Evolutionary conservation across 1,140 invertebrate species (phyloP).

Genomic region (Aphidius ervi): DNA sequence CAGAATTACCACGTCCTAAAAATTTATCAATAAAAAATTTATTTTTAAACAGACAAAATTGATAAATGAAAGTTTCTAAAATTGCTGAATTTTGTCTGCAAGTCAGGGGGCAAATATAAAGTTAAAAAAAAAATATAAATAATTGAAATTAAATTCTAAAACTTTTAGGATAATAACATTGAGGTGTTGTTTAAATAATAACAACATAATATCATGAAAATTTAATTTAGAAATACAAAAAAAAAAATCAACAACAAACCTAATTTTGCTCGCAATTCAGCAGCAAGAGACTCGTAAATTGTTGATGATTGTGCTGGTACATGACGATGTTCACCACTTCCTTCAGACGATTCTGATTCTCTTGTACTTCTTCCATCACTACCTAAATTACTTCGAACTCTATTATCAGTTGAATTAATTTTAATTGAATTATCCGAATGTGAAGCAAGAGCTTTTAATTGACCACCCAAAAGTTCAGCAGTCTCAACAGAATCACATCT

Average conservation of each 20-base stretch:
- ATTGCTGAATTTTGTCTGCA: no score
- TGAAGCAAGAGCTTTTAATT: conserved; percentile 77
- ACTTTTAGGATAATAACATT: no score
- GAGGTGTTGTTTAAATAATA: no score
- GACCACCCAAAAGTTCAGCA: conserved; percentile 76
- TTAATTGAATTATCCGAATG: conserved; percentile 84
- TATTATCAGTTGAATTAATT: conserved; percentile 60
- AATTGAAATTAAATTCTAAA: no score
- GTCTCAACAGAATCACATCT: conserved; percentile 90
- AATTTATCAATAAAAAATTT: background rate
- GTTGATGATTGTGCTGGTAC: conserved; percentile 60
- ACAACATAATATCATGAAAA: no score
- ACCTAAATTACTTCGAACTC: conserved; percentile 65
- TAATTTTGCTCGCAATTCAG: conserved; percentile 83
- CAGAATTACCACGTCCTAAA: conserved; percentile 44
- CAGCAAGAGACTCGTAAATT: conserved; percentile 86
- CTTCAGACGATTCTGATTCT: conserved; percentile 67
- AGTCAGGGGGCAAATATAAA: no score
- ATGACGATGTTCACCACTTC: conserved; percentile 63
- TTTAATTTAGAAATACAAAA: no score
- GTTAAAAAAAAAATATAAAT: no score
- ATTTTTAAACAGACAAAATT: background rate
- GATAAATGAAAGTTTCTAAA: no score
- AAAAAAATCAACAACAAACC: conserved; percentile 38
- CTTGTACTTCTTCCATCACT: conserved; percentile 70